These are phyloP conservation scores for Tympanuchus pallidicinctus DNA, from an alignment of 2,113 vertebrate genomes.

Conservation along the genomic window DNA sequence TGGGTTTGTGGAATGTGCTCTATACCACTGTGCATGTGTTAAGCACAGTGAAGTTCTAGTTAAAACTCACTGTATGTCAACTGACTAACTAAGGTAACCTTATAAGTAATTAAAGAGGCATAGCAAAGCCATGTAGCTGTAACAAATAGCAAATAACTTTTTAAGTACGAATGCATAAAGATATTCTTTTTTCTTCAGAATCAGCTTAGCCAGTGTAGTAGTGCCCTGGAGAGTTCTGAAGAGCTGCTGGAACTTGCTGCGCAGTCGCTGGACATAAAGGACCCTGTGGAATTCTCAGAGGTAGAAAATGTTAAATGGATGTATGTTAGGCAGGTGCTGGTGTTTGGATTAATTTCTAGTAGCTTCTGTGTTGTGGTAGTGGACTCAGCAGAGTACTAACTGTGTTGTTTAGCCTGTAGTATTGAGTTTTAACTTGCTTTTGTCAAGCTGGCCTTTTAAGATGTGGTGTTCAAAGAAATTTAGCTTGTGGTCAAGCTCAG, in stretches of 20 bases:
- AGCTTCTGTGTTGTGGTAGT: not conserved
- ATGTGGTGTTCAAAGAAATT: not conserved
- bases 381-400: not conserved
- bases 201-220: constrained; percentile 85
- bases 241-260: constrained; percentile 89
- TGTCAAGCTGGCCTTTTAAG: not conserved
- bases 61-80: not conserved
- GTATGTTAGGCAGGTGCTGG: not conserved
- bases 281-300: constrained; percentile 87
- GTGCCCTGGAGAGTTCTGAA: constrained; percentile 87
- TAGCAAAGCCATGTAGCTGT: not conserved
- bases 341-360: not conserved
- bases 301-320: constrained; percentile 69
- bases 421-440: not conserved
- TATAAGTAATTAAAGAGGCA: not conserved
- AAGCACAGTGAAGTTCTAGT: not conserved
- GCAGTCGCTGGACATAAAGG: constrained; percentile 83
- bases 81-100: not conserved
- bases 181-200: constrained; percentile 72
- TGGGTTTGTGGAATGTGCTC: not conserved
- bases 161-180: not conserved
- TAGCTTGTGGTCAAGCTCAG: not conserved
- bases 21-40: not conserved
- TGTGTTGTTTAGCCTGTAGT: not conserved
- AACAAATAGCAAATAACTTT: not conserved